Base-by-base conservation (phyloP, 2,113 vertebrate species). In the Vidua macroura region DNA sequence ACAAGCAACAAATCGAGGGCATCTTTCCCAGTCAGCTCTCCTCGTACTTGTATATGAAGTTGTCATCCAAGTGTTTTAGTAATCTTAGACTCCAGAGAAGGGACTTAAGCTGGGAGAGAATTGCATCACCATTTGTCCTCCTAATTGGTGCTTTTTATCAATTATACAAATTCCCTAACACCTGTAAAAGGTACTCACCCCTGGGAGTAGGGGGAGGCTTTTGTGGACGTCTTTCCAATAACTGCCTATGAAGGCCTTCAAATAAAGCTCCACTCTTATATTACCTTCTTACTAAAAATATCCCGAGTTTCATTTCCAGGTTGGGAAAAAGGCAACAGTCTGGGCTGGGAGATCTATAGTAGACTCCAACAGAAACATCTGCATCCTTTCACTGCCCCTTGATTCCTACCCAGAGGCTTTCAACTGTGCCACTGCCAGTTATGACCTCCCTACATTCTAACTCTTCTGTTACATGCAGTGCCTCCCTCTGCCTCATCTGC, bases 341-440 rank as follows among this genome's bases (percentile, higher is more conserved):
- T 1, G 0, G 62, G 30, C 43, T 1, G 2, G 33, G 18, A 70
- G 14, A 52, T 48, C 55, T 31, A 5, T 2, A n/a, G 39, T 4
- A 44, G 52, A 20, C 21, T 33, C 28, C 13, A 16, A 25, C 16
- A 39, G 35, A 76, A 16, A 49, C 12, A 25, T 60, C 44, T 39
- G 44, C 28, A 33, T 33, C 30, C 7, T 52, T 27, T 63, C 28
- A 33, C 37, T 52, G 59, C 13, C 30, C 35, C 30, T 43, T 52
- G 59, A 43, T 41, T n/a, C 35, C 41, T n/a, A n/a, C 23, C 16
- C 37, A 53, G 76, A 53, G 39, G 39, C 81, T 83, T 27, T 33
- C 67, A 51, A 6, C 13, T 41, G 27, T n/a, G 55, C 20, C 30
- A 33, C 53, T 33, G 30, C 53, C 53, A 37, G 1, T 5, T 43